These are phyloP conservation scores for Scaptomyza flava DNA, from an alignment of 2,888 invertebrate genomes.

Conservation along the genomic window DNA sequence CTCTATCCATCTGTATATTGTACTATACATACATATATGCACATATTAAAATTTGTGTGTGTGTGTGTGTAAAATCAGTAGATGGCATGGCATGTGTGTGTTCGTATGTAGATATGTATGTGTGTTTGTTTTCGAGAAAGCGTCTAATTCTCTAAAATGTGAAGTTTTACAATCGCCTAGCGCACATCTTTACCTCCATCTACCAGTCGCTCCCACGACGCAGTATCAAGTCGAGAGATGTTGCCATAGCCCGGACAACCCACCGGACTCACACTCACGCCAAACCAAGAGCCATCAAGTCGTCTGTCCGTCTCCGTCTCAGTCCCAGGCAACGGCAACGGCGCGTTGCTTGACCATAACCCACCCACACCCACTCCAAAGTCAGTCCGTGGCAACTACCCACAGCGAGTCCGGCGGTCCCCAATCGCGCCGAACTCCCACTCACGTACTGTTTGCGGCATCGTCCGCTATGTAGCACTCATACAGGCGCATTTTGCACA, in stretches of 20 bases:
- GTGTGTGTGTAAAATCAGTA: conserved; percentile 28
- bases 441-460: conserved; percentile 69
- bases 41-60: conserved; percentile 22
- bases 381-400: conserved; percentile 70
- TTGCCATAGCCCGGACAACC: conserved; percentile 65
- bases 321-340: conserved; percentile 60
- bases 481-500: conserved; percentile 30
- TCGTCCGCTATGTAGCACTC: conserved; percentile 64
- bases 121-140: conserved; percentile 65
- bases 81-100: conserved; percentile 17
- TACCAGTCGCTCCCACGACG: conserved; percentile 60
- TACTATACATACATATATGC: conserved; percentile 42
- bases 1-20: conserved; percentile 27
- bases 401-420: conserved; percentile 69
- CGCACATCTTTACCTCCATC: conserved; percentile 76
- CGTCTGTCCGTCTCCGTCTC: conserved; percentile 70
- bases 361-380: conserved; percentile 29
- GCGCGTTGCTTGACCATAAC: conserved; percentile 76
- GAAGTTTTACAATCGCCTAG: conserved; percentile 82
- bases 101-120: conserved; percentile 20
- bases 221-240: conserved; percentile 64
- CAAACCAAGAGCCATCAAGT: conserved; percentile 67
- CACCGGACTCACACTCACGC: conserved; percentile 20
- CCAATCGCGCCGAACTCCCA: conserved; percentile 74
- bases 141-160: conserved; percentile 81